phyloP scores from a whole-genome alignment of 2,797 vertebrate genomes.

The Gallinago stenura region DNA sequence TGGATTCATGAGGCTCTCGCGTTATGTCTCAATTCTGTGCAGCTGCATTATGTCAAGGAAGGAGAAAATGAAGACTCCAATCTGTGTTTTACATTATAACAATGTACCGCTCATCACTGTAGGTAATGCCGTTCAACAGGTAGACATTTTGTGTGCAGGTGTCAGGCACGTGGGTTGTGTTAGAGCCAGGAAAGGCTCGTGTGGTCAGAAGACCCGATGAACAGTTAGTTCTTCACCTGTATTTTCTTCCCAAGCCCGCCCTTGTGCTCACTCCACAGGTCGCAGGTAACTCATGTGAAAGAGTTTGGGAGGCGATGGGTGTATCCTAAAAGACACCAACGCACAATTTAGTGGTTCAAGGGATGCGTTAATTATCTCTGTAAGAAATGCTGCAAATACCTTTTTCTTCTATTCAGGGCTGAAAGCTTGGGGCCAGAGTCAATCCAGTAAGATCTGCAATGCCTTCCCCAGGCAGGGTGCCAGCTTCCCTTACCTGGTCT shows the following conservation, averaged over 20 bases:
- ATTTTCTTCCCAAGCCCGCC: not conserved
- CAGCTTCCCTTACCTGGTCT: not conserved
- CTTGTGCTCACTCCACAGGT: not conserved
- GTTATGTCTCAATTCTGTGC: slow-evolving; percentile 42
- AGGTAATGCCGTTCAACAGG: not conserved
- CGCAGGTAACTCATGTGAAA: not conserved
- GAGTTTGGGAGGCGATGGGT: not conserved
- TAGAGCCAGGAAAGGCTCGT: accelerated
- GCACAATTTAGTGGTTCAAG: accelerated
- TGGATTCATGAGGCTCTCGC: slow-evolving; percentile 15
- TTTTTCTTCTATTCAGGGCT: not conserved
- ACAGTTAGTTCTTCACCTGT: not conserved
- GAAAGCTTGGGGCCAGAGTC: not conserved
- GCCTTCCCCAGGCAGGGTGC: not conserved
- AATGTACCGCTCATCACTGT: not conserved
- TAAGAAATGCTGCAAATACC: not conserved
- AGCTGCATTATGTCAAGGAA: slow-evolving; percentile 53
- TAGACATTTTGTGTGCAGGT: not conserved
- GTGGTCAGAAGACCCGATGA: not conserved
- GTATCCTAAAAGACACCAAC: not conserved
- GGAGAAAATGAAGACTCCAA: not conserved
- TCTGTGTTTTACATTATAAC: slow-evolving; percentile 37
- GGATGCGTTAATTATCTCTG: not conserved
- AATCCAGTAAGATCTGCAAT: not conserved
- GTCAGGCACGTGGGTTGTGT: not conserved